Evolutionary conservation across 1,140 invertebrate genomes (phyloP).

Genomic region (Drosophila busckii): DNA sequence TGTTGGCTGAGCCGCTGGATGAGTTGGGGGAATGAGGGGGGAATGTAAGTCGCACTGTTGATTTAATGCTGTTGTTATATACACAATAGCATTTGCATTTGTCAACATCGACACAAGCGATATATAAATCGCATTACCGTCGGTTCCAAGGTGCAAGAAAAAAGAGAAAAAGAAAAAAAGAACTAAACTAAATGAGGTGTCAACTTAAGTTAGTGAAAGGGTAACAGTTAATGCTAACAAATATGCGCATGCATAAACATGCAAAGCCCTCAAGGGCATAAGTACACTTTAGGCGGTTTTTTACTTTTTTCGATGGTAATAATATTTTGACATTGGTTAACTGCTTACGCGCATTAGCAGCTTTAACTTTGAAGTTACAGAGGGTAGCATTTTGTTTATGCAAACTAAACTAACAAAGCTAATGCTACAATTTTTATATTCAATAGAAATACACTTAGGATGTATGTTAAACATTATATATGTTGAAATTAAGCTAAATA

Average conservation of each 20-base stretch:
- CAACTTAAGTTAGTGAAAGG: conserved; percentile 68
- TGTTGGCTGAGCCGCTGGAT: no score
- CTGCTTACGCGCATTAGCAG: conserved; percentile 38
- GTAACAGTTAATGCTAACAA: conserved; percentile 61
- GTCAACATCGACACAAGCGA: conserved; percentile 38
- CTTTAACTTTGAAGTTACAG: conserved; percentile 10
- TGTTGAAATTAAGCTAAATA: no score
- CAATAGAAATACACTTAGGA: no score
- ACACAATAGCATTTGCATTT: conserved; percentile 69
- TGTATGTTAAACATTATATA: no score
- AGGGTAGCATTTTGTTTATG: background rate
- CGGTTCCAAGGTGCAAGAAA: conserved; percentile 1
- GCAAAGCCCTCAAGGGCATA: conserved; percentile 38
- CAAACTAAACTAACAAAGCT: no score
- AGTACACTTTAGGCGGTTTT: no score
- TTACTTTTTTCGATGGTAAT: conserved; percentile 19
- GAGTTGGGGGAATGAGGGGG: no score
- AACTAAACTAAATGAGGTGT: conserved; percentile 63
- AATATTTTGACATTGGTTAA: conserved; percentile 60
- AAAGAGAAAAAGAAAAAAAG: background rate
- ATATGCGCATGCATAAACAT: conserved; percentile 11
- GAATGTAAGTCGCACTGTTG: no score
- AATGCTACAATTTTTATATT: no score
- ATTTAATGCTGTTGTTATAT: conserved; percentile 48
- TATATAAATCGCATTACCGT: conserved; percentile 52